Evolutionary conservation across 37 sponge, comb jelly and placozoan genomes (phyloP).

Genomic region (Hexactinellida sp.): DNA sequence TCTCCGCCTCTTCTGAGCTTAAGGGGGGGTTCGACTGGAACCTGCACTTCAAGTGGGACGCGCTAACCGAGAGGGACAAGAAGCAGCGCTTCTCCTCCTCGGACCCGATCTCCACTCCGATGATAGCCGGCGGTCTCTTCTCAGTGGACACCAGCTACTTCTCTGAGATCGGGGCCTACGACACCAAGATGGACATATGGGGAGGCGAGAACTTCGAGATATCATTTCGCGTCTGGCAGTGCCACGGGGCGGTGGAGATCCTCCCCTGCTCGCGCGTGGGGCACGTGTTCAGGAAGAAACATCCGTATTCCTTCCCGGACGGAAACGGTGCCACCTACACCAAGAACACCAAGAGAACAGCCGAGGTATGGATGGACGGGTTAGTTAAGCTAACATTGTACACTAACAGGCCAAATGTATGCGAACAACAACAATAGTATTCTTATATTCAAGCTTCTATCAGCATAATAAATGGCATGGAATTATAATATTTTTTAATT

Average conservation of each 20-base stretch:
- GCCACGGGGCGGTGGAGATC: conserved; percentile 90
- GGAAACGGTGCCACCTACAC: conserved; percentile 84
- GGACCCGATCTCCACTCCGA: conserved; percentile 83
- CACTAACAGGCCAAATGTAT: too few species aligned
- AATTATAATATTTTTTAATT: too few species aligned
- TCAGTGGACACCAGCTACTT: conserved; percentile 61
- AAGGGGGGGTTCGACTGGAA: conserved; percentile 97
- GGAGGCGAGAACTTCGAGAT: conserved; percentile 99
- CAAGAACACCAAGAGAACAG: conserved; percentile 74
- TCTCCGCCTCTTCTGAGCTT: conserved; percentile 68
- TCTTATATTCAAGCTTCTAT: too few species aligned
- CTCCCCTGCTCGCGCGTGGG: conserved; percentile 96
- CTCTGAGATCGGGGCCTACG: conserved; percentile 67
- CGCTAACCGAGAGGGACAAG: conserved; percentile 36
- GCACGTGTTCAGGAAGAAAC: conserved; percentile 92
- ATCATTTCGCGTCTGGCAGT: conserved; percentile 90
- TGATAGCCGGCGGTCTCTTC: conserved; percentile 99
- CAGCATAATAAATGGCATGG: too few species aligned
- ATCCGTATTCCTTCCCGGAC: conserved; percentile 90
- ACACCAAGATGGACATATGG: conserved; percentile 95
- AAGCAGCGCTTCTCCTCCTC: conserved; percentile 27
- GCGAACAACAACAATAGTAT: too few species aligned
- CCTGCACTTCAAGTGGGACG: conserved; percentile 91
- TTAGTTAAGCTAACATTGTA: background rate
- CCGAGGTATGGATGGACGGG: conserved; percentile 97